Evolutionary conservation across 1,140 invertebrate genomes (phyloP).

Genomic region (Phenacoccus solenopsis): DNA sequence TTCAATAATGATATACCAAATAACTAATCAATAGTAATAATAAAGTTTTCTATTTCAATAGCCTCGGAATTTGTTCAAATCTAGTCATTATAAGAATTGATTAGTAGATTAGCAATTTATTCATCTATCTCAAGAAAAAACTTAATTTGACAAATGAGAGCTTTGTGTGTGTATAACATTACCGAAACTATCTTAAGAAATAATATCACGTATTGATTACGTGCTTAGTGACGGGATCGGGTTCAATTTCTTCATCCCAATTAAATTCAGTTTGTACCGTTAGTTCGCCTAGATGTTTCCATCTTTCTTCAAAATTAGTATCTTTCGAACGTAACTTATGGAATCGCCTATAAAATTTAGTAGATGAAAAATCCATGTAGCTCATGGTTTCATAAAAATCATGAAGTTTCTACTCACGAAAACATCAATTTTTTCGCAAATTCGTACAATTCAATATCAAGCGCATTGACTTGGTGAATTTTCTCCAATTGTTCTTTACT

Average conservation of each 20-base stretch:
- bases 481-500: slow-evolving; percentile 54
- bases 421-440: slow-evolving; percentile 84
- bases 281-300: slow-evolving; percentile 63
- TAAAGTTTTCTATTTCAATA: too few relatives aligned
- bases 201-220: slow-evolving; percentile 18
- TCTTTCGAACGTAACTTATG: slow-evolving; percentile 63
- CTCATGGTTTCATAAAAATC: slow-evolving; percentile 25
- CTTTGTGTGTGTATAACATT: too few relatives aligned
- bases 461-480: slow-evolving; percentile 66
- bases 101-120: too few relatives aligned
- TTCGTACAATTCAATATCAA: slow-evolving; percentile 87
- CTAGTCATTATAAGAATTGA: too few relatives aligned
- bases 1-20: too few relatives aligned
- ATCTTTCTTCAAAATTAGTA: slow-evolving; percentile 62
- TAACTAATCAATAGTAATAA: too few relatives aligned
- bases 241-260: slow-evolving; percentile 70
- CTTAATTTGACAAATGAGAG: too few relatives aligned
- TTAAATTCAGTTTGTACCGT: slow-evolving; percentile 66
- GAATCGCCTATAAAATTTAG: slow-evolving; percentile 43
- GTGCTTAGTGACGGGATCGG: slow-evolving; percentile 37
- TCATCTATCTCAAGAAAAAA: too few relatives aligned
- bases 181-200: too few relatives aligned
- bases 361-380: background rate
- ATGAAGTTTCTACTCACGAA: slow-evolving; percentile 34
- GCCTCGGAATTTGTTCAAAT: too few relatives aligned